Percentiles rank a stretch among this genome's conserved stretches.
phyloP scores from a whole-genome alignment of 2,888 invertebrate genomes.

The Chrysolina americana region DNA sequence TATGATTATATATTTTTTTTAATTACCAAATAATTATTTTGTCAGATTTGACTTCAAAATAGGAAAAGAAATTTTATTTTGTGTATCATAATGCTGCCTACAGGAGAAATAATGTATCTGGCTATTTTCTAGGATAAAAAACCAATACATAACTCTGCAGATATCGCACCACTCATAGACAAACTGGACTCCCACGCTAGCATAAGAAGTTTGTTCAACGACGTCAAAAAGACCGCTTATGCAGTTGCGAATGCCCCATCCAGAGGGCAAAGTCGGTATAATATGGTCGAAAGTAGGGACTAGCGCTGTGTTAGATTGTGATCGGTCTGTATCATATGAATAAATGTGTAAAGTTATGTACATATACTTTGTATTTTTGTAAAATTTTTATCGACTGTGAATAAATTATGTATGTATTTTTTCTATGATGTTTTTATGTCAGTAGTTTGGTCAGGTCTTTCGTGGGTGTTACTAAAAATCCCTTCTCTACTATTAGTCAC shows the following conservation, averaged over 20 bases:
- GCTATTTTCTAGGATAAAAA: constrained; percentile 18
- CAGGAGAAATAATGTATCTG: too few relatives aligned
- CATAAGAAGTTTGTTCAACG: constrained; percentile 48
- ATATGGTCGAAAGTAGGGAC: constrained; percentile 19
- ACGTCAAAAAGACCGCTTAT: constrained; percentile 50
- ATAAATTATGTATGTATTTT: constrained; percentile 1
- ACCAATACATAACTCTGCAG: background rate
- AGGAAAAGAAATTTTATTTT: too few relatives aligned
- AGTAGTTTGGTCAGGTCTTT: background rate
- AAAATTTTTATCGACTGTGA: background rate
- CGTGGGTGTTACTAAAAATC: too few relatives aligned
- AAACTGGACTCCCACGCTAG: constrained; percentile 45
- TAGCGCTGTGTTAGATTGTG: constrained; percentile 17
- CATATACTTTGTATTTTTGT: constrained; percentile 12
- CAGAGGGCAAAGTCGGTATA: constrained; percentile 28
- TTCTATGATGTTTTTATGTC: background rate
- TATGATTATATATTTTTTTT: too few relatives aligned
- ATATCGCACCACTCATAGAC: constrained; percentile 16
- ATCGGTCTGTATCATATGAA: background rate
- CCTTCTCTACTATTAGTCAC: too few relatives aligned
- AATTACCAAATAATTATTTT: too few relatives aligned
- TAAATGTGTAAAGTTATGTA: background rate
- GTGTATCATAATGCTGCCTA: too few relatives aligned
- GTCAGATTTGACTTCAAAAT: too few relatives aligned
- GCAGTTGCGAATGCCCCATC: constrained; percentile 33